Conservation (phyloP, 2,113 vertebrate genomes). For the Neolamprologus cancellatus region DNA sequence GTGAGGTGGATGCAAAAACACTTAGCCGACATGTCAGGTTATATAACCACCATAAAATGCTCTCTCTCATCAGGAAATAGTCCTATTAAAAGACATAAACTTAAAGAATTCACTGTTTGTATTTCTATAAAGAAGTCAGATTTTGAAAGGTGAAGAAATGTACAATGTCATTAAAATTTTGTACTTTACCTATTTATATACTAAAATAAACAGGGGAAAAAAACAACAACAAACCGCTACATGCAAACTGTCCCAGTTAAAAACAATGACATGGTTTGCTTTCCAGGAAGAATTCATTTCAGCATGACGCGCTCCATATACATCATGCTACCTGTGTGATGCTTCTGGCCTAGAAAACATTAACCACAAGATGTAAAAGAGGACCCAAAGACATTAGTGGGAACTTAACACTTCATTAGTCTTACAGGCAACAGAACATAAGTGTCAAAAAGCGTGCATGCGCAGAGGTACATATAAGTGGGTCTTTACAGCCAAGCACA, state of each 20-base stretch:
- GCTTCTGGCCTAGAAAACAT: constrained; percentile 7
- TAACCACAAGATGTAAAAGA: constrained; percentile 22
- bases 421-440: constrained; percentile 26
- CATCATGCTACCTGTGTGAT: constrained; percentile 7
- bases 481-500: constrained; percentile 40
- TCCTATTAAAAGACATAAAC: not conserved
- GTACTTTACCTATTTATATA: not conserved
- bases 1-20: constrained; percentile 10
- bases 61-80: constrained; percentile 4
- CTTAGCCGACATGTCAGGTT: constrained; percentile 23
- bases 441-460: not conserved
- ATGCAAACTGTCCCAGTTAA: not conserved
- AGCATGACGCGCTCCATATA: not conserved
- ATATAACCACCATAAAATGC: constrained; percentile 31
- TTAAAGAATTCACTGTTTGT: not conserved
- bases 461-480: constrained; percentile 9
- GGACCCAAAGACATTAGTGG: constrained; percentile 18
- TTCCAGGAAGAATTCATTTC: not conserved
- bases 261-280: not conserved
- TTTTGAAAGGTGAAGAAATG: not conserved
- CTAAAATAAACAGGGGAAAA: not conserved
- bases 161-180: not conserved
- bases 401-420: constrained; percentile 40
- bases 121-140: not conserved
- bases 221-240: not conserved